Evolutionary conservation across 2,113 vertebrate species (phyloP).

Genomic region (Nymphicus hollandicus): DNA sequence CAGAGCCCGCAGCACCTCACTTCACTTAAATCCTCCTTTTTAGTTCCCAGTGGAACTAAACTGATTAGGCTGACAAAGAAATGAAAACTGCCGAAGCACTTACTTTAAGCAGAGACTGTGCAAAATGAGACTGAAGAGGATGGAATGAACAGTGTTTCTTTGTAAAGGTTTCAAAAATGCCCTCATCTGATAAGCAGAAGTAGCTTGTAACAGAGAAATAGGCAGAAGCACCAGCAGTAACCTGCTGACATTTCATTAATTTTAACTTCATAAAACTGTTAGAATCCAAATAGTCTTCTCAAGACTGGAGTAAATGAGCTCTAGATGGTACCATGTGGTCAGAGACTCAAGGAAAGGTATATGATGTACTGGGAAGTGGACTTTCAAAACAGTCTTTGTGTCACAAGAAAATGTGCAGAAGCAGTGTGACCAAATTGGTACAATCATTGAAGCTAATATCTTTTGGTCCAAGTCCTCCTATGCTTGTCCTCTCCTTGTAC

Average conservation of each 20-base stretch:
- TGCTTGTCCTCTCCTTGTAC: neutral
- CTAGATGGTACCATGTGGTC: neutral
- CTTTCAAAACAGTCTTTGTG: neutral
- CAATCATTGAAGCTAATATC: no score
- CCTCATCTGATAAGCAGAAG: neutral
- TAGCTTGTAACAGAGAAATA: neutral
- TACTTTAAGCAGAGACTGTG: neutral
- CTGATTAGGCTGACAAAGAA: constrained; percentile 56
- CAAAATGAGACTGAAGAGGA: neutral
- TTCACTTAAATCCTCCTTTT: constrained; percentile 13
- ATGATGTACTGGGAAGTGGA: neutral
- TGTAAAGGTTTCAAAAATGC: neutral
- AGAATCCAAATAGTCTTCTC: neutral
- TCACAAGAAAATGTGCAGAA: neutral
- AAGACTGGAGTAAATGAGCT: neutral
- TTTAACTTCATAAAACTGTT: constrained; percentile 4
- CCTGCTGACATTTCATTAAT: neutral
- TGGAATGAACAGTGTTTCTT: neutral
- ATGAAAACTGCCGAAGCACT: constrained; percentile 1
- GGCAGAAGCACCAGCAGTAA: neutral
- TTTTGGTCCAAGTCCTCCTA: neutral
- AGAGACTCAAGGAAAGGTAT: neutral
- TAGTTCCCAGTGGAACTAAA: constrained; percentile 34
- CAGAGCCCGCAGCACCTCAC: neutral
- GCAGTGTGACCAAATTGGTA: neutral